phyloP scores from a whole-genome alignment of 2,797 vertebrate species.

The Discoglossus pictus region DNA sequence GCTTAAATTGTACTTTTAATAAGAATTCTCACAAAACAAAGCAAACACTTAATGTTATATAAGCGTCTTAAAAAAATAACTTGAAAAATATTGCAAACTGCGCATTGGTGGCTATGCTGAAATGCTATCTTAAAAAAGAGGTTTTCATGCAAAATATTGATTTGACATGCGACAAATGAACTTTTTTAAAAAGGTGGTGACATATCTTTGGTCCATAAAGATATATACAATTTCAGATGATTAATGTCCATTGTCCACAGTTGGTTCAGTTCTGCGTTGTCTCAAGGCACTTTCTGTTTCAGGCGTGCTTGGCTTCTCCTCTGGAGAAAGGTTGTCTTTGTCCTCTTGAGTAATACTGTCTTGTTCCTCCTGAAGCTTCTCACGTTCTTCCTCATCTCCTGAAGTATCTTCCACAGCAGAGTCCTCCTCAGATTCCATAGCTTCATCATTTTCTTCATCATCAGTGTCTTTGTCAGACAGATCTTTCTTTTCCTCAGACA shows the following conservation, averaged over 20 bases:
- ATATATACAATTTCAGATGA: not conserved
- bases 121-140: not conserved
- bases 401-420: constrained; percentile 54
- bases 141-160: constrained; percentile 53
- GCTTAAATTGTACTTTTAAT: too few relatives aligned
- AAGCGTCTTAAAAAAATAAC: too few relatives aligned
- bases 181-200: constrained; percentile 49
- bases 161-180: constrained; percentile 56
- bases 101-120: too few relatives aligned
- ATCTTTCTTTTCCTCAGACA: constrained; percentile 58
- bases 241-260: constrained; percentile 56
- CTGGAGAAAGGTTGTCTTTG: constrained; percentile 1
- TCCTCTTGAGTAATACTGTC: constrained; percentile 54
- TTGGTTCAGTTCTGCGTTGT: constrained; percentile 65
- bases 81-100: too few relatives aligned
- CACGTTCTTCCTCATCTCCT: too few relatives aligned
- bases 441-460: constrained; percentile 44
- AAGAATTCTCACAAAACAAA: too few relatives aligned
- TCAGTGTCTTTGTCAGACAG: constrained; percentile 39
- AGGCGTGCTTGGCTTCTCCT: constrained; percentile 32
- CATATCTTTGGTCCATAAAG: constrained; percentile 63
- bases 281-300: constrained; percentile 63
- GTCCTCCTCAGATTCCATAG: constrained; percentile 55
- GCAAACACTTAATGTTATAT: too few relatives aligned
- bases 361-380: too few relatives aligned